These are phyloP conservation scores for Philypnodon macrostomus DNA, from an alignment of 2,797 vertebrate species.

Conservation along the genomic window DNA sequence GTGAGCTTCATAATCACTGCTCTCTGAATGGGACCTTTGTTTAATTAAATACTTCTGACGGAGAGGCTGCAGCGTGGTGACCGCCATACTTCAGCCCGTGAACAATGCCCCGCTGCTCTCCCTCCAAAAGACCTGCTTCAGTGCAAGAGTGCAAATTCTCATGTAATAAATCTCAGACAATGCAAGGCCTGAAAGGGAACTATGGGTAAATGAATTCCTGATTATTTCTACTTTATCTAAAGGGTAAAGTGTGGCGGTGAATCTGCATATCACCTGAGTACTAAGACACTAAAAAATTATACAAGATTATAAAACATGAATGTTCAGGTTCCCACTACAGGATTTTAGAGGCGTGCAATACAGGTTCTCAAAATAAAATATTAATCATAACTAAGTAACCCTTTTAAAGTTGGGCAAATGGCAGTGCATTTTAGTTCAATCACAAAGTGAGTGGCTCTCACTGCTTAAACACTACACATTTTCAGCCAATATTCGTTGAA, in stretches of 20 bases:
- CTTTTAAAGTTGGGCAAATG: slow-evolving; percentile 23
- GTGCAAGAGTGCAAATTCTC: slow-evolving; percentile 45
- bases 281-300: too few relatives aligned
- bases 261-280: slow-evolving; percentile 29
- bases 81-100: slow-evolving; percentile 39
- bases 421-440: slow-evolving; percentile 28
- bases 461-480: slow-evolving; percentile 14
- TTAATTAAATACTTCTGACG: slow-evolving; percentile 43
- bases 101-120: slow-evolving; percentile 46
- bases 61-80: slow-evolving; percentile 38
- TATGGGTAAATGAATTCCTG: too few relatives aligned
- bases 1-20: slow-evolving; percentile 8
- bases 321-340: slow-evolving; percentile 26
- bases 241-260: slow-evolving; percentile 2
- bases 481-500: slow-evolving; percentile 2
- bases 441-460: slow-evolving; percentile 8
- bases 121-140: slow-evolving; percentile 29
- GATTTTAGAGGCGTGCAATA: slow-evolving; percentile 18
- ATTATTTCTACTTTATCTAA: slow-evolving; percentile 8
- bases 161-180: slow-evolving; percentile 16
- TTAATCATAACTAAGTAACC: slow-evolving; percentile 26
- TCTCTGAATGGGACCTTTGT: slow-evolving; percentile 49
- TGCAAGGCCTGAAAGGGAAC: too few relatives aligned
- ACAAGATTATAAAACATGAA: slow-evolving; percentile 21
- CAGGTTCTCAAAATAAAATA: slow-evolving; percentile 18